Base-by-base conservation (phyloP, 2,113 vertebrate species). In the Naja naja region DNA sequence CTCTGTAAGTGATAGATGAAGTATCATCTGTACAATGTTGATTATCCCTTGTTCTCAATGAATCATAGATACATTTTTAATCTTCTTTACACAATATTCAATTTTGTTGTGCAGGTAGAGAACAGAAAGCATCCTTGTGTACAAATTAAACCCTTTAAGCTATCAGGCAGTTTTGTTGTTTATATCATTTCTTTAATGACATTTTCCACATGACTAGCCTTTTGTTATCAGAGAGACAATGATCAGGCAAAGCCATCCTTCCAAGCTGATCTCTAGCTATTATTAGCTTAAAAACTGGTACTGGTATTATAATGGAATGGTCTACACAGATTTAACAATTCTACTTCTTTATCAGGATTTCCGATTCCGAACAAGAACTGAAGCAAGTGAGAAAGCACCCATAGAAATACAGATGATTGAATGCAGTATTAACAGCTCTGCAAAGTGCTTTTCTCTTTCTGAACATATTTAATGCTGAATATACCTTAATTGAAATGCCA, bases 141-240 rank as follows among this genome's bases (percentile, higher is more conserved):
- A 90, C 87, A 96, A 97, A 96, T 88, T 96, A 96, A 96, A 96
- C 27, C 94, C 95, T 96, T 96, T 95, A 58, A 96, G 94, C 89
- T 95, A 94, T 52, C 18, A 94, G 94, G 94, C 92, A 94, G 55
- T 53, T 90, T 88, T 94, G 93, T 93, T 95, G 94, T 95, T 97
- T 96, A 94, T 95, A 91, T 91, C 93, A 94, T 89, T 96, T 94
- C 95, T 97, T 96, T 95, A 97, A 97, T 93, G 92, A 96, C 90
- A 97, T 98, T 97, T 98, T 96, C 97, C 94, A 96, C 90, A 96
- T 94, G 95, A 93, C 56, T 94, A 94, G 95, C 91, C 95, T 96
- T 95, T 96, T 95, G 94, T 88, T 43, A 0, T 91, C 93, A 96
- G 91, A 92, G 92, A 96, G 96, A 97, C 85, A 56, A 95, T 96